These are phyloP conservation scores for Halictus ligatus DNA, from an alignment of 2,888 invertebrate species.

Conservation along the genomic window DNA sequence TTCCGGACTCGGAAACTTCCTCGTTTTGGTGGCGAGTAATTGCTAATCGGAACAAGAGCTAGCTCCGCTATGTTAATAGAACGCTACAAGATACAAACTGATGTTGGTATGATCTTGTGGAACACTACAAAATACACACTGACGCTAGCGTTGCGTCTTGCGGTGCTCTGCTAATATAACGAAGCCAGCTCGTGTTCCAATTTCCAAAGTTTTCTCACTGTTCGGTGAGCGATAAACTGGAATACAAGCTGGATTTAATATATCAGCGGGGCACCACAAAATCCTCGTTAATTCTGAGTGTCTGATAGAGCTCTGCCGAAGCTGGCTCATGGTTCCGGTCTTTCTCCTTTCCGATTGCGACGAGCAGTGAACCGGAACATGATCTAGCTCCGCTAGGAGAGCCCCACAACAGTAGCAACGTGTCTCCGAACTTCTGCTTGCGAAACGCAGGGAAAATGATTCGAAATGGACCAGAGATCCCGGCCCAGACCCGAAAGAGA, in stretches of 20 bases:
- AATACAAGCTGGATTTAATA: background rate
- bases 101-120: too few relatives aligned
- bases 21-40: too few relatives aligned
- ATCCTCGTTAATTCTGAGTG: background rate
- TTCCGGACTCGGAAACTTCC: background rate
- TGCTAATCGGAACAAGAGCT: too few relatives aligned
- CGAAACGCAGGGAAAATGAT: conserved; percentile 1
- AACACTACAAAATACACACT: too few relatives aligned
- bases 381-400: background rate
- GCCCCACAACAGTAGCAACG: background rate
- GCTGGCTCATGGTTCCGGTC: background rate
- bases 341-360: background rate
- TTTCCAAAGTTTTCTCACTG: background rate
- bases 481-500: background rate
- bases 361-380: background rate
- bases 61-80: too few relatives aligned
- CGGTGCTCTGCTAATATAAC: too few relatives aligned
- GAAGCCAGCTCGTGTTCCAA: background rate
- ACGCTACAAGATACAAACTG: too few relatives aligned
- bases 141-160: too few relatives aligned
- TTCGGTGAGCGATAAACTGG: background rate
- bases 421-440: background rate
- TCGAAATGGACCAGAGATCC: background rate
- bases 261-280: background rate
- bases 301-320: background rate